These are phyloP conservation scores for Chlamydotis undulata DNA, from an alignment of 2,113 vertebrate genomes.

Conservation along the genomic window DNA sequence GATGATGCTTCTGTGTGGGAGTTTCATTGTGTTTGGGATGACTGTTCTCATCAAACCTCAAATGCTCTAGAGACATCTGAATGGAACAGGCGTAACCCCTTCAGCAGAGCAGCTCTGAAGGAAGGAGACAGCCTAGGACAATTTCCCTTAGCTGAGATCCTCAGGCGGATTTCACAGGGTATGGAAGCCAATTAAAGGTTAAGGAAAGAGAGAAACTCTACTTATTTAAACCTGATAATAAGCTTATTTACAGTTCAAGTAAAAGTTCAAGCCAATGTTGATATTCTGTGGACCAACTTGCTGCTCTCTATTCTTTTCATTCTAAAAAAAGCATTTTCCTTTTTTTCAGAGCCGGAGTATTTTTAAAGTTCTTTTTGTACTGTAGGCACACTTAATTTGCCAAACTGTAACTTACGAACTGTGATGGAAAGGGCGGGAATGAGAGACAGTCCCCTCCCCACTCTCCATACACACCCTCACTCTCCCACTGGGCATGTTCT, in stretches of 20 bases:
- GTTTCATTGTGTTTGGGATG: not conserved
- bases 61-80: rapidly evolving
- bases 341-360: not conserved
- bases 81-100: rapidly evolving
- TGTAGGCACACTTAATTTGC: not conserved
- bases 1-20: not conserved
- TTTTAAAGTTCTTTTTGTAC: not conserved
- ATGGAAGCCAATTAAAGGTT: not conserved
- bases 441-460: not conserved
- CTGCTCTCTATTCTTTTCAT: not conserved
- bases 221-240: not conserved
- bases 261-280: not conserved
- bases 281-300: not conserved
- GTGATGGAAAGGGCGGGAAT: not conserved
- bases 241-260: not conserved
- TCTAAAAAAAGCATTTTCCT: not conserved
- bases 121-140: not conserved
- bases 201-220: not conserved
- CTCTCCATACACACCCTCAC: not conserved
- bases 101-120: not conserved
- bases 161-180: not conserved
- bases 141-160: not conserved
- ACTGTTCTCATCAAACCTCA: not conserved
- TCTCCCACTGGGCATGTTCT: not conserved
- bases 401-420: not conserved